Evolutionary conservation across 2,797 vertebrate species (phyloP), one percentile per base, ranked within the genome.

Genomic region (Aulostomus chinensis): DNA sequence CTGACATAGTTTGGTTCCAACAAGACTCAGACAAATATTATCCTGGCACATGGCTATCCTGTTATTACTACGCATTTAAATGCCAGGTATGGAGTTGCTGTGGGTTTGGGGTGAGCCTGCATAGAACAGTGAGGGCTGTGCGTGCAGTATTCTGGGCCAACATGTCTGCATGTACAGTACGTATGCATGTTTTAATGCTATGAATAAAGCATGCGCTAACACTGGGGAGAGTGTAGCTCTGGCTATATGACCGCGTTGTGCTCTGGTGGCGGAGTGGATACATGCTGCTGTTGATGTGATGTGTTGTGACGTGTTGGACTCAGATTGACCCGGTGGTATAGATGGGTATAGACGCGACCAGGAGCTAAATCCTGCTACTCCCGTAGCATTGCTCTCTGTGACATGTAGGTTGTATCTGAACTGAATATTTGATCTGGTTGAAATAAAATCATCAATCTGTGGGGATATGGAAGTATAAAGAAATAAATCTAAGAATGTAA

Each of bases 171-270:
- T 47, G 21, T 43, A 24, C 40, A 49, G 14, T 35, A 33, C 18
- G 51, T 20, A 49, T 50, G 18, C 39, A 42, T 64, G 63, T 58
- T 57, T 57, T 43, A 39, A 17, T 15, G 8, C 32, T 15, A 51
- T 80, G 33, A 80, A 84, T 84, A 76, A 77, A 46, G 32, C 9
- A 80, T 65, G 73, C 80, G 59, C 35, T 9, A 5, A 55, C 39
- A 32, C 12, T 1, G 32, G 30, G n/a, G 24, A 11, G 42, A 56
- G 56, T 9, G 21, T 11, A 58, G 51, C 17, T 2, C 10, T 26
- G 33, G 32, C 11, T 54, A 2, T 38, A 41, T 36, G 42, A 28
- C 38, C 9, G 35, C 24, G 54, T 6, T 14, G 16, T 22, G 39
- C 29, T 36, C 18, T 21, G 28, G 1, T 20, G 39, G 17, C 13